These are phyloP conservation scores for Martes martes DNA, from an alignment of 2,113 vertebrate species.

Conservation along the genomic window DNA sequence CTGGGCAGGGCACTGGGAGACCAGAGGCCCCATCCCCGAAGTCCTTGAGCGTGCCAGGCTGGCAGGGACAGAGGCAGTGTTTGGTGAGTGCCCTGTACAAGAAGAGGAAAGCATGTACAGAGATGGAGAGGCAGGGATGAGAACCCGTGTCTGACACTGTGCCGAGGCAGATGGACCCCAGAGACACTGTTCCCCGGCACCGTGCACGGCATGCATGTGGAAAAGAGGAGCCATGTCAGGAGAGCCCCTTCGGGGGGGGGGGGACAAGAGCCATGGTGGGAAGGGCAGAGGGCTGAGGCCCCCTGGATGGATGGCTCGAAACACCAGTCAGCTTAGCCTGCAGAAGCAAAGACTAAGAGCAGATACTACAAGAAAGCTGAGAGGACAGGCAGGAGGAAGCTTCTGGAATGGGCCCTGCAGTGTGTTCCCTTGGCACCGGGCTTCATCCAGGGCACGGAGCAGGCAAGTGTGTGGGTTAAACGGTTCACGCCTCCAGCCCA, in stretches of 20 bases:
- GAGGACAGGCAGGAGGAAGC: not conserved
- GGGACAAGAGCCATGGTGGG: not conserved
- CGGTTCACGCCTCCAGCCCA: not conserved
- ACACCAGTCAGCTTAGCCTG: not conserved
- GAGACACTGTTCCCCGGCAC: not conserved
- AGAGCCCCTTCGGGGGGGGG: not conserved
- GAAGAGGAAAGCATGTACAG: not conserved
- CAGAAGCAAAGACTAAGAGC: not conserved
- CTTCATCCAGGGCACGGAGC: not conserved
- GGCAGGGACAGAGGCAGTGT: not conserved
- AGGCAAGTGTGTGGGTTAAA: not conserved
- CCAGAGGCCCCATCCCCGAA: not conserved
- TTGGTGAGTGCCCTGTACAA: not conserved
- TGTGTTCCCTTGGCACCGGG: not conserved
- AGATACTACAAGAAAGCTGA: not conserved
- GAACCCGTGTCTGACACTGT: not conserved
- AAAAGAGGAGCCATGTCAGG: not conserved
- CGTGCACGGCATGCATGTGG: not conserved
- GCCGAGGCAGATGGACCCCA: not conserved
- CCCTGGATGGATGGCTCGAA: not conserved
- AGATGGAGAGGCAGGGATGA: not conserved
- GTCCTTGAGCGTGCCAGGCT: not conserved
- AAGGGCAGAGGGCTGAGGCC: not conserved
- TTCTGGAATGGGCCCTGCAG: not conserved
- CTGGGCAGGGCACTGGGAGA: not conserved